A percentile compares a stretch with the other conserved stretches of the same genome.
Conservation (phyloP, 2,888 invertebrate species). For the Sinodicranocentrus sp. region DNA sequence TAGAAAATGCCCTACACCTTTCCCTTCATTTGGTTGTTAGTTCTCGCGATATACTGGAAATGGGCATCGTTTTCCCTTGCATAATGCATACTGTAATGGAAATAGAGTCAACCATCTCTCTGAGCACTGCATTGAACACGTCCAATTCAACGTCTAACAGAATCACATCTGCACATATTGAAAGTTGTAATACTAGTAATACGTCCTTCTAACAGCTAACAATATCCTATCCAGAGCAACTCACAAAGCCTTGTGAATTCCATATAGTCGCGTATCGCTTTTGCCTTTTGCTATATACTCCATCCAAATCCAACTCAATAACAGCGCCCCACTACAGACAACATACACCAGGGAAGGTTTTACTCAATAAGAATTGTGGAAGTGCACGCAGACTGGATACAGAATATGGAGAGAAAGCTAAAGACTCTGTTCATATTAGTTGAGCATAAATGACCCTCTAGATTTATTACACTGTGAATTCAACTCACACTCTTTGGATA, state of each 20-base stretch:
- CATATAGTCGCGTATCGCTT: too few species aligned
- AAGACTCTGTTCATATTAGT: constrained; percentile 68
- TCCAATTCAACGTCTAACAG: constrained; percentile 33
- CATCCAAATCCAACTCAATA: too few species aligned
- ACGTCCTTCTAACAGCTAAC: neutral
- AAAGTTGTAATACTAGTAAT: constrained; percentile 10
- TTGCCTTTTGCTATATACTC: too few species aligned
- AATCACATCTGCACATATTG: constrained; percentile 25
- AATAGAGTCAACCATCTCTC: constrained; percentile 52
- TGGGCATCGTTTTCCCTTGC: constrained; percentile 41
- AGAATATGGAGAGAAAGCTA: constrained; percentile 63
- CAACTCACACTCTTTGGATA: constrained; percentile 33
- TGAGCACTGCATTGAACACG: constrained; percentile 51
- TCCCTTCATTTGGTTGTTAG: neutral
- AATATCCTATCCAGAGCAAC: too few species aligned
- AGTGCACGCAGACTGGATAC: neutral
- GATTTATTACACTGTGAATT: constrained; percentile 69
- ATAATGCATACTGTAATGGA: constrained; percentile 44
- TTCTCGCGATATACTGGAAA: constrained; percentile 26
- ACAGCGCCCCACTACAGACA: neutral
- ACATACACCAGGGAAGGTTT: neutral
- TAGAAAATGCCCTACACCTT: constrained; percentile 36
- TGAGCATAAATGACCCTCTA: constrained; percentile 71
- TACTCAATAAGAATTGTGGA: neutral
- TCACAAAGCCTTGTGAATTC: neutral